These are phyloP conservation scores for Brienomyrus brachyistius DNA, from an alignment of 2,113 vertebrate genomes.

Conservation along the genomic window DNA sequence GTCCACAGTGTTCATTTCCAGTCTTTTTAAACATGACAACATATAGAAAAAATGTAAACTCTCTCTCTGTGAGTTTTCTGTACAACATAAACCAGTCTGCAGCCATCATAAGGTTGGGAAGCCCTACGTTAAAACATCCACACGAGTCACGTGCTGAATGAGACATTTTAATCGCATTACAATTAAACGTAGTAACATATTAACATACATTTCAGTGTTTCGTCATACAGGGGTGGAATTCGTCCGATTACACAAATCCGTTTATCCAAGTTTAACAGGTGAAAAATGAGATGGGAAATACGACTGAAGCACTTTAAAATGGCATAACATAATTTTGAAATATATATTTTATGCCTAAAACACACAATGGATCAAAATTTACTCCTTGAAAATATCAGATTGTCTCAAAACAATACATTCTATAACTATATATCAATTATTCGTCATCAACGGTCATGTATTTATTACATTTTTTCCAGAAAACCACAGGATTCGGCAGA, in stretches of 20 bases:
- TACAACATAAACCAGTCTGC: not conserved
- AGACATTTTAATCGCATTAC: not conserved
- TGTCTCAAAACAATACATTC: not conserved
- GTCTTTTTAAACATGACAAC: too few relatives aligned
- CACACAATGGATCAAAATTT: not conserved
- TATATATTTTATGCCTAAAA: not conserved
- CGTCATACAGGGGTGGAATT: not conserved
- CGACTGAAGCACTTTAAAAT: not conserved
- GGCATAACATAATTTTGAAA: not conserved
- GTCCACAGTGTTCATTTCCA: too few relatives aligned
- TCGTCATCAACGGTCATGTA: not conserved
- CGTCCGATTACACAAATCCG: not conserved
- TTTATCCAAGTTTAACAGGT: not conserved
- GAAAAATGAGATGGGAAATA: not conserved
- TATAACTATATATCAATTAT: not conserved
- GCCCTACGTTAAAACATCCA: not conserved
- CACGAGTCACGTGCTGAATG: not conserved
- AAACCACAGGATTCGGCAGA: not conserved
- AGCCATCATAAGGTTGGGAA: not conserved
- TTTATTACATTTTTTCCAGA: not conserved
- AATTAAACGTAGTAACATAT: not conserved
- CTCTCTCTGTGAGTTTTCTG: not conserved
- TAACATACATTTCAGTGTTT: not conserved
- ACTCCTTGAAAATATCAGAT: not conserved
- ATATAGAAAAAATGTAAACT: too few relatives aligned